phyloP scores from a whole-genome alignment of 2,888 invertebrate species.

The Nomada fucata region DNA sequence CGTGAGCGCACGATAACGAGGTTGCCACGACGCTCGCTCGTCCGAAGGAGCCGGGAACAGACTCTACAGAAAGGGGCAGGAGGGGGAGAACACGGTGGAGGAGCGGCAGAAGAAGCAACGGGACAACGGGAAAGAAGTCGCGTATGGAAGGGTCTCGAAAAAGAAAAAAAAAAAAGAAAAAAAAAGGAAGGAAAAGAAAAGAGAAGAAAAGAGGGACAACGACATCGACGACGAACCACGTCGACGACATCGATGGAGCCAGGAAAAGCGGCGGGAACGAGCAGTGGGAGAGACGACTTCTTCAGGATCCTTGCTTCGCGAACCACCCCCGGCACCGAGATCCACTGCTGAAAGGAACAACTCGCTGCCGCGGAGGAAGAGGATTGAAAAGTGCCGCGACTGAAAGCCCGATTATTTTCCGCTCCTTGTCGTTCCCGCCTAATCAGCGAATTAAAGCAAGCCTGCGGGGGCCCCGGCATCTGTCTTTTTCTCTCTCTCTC shows the following conservation, averaged over 20 bases:
- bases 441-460: slow-evolving; percentile 82
- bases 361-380: slow-evolving; percentile 67
- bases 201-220: slow-evolving; percentile 18
- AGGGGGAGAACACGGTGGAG: background rate
- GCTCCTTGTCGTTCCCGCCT: slow-evolving; percentile 79
- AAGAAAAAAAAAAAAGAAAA: slow-evolving; percentile 9
- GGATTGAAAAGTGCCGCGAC: slow-evolving; percentile 78
- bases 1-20: slow-evolving; percentile 74
- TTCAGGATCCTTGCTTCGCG: slow-evolving; percentile 50
- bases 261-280: slow-evolving; percentile 56
- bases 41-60: slow-evolving; percentile 49
- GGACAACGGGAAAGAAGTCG: slow-evolving; percentile 28
- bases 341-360: slow-evolving; percentile 75
- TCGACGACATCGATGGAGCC: slow-evolving; percentile 52
- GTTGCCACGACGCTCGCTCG: slow-evolving; percentile 64
- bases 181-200: no score
- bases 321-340: slow-evolving; percentile 34
- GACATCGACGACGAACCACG: slow-evolving; percentile 37
- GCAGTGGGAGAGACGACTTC: slow-evolving; percentile 43
- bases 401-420: slow-evolving; percentile 80
- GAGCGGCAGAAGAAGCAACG: slow-evolving; percentile 16
- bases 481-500: slow-evolving; percentile 27
- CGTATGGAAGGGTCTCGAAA: slow-evolving; percentile 42
- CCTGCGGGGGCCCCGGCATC: slow-evolving; percentile 69
- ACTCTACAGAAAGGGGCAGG: background rate